phyloP scores from a whole-genome alignment of 2,888 invertebrate genomes.

The Stenodema calcarata region DNA sequence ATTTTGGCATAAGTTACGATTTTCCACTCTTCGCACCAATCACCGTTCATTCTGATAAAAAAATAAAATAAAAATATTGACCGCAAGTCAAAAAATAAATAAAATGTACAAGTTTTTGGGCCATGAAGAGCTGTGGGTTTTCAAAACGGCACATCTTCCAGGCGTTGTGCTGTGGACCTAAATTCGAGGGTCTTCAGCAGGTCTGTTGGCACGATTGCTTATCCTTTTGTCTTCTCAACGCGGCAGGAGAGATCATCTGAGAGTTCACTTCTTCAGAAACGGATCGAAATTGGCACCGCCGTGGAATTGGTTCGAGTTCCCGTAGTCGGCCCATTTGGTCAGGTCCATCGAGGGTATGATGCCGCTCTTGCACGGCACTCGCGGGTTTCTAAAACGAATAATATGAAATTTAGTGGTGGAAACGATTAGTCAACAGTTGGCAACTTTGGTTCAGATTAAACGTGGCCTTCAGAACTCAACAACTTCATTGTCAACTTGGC shows the following conservation, averaged over 20 bases:
- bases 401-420: too few relatives aligned
- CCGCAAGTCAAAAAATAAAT: background rate
- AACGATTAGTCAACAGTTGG: too few relatives aligned
- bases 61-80: background rate
- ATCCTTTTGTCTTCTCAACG: background rate
- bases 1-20: background rate
- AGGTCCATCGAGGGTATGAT: constrained; percentile 86
- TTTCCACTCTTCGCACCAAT: background rate
- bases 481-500: too few relatives aligned
- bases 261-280: constrained; percentile 25
- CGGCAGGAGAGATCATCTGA: background rate
- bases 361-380: constrained; percentile 89
- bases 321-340: constrained; percentile 83
- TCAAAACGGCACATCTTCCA: background rate
- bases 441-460: too few relatives aligned
- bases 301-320: constrained; percentile 38
- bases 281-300: constrained; percentile 6
- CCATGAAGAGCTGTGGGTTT: background rate
- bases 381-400: constrained; percentile 75
- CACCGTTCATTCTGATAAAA: background rate
- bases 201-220: constrained; percentile 22
- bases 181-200: background rate
- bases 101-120: background rate
- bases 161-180: background rate
- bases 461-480: too few relatives aligned